A percentile compares a stretch with the other conserved stretches of the same genome.
Evolutionary conservation across 1,140 invertebrate genomes (phyloP).

Genomic region (Plodia interpunctella): DNA sequence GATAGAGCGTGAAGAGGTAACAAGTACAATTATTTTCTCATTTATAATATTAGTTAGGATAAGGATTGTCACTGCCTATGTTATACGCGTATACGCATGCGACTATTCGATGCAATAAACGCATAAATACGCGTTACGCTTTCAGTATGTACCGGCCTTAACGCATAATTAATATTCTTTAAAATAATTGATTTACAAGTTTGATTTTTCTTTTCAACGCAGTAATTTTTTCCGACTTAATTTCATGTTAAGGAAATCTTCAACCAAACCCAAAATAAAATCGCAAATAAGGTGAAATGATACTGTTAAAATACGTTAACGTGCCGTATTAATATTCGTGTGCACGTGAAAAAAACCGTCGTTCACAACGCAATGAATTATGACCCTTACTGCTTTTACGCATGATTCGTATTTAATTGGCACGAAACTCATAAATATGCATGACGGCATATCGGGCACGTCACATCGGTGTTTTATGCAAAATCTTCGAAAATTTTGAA

Average conservation of each 20-base stretch:
- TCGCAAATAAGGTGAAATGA: neutral
- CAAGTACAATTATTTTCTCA: too few species aligned
- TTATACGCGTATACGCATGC: too few species aligned
- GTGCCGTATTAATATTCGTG: neutral
- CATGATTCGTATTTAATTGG: neutral
- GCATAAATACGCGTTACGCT: too few species aligned
- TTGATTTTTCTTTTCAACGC: neutral
- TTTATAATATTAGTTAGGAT: too few species aligned
- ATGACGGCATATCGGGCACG: neutral
- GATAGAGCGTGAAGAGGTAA: too few species aligned
- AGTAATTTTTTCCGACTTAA: neutral
- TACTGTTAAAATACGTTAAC: neutral
- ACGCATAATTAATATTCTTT: too few species aligned
- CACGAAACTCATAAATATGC: neutral
- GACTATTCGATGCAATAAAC: too few species aligned
- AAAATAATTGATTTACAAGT: too few species aligned
- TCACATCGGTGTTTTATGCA: constrained; percentile 2
- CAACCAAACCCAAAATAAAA: neutral
- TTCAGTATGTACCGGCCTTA: too few species aligned
- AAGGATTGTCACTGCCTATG: too few species aligned
- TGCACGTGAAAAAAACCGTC: neutral
- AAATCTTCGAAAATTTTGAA: neutral
- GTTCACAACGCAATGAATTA: neutral
- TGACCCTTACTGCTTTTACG: neutral
- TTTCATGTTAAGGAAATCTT: neutral